Evolutionary conservation across 2,113 vertebrate species (phyloP), one percentile per base, ranked within the genome.

Genomic region (Osmerus mordax): DNA sequence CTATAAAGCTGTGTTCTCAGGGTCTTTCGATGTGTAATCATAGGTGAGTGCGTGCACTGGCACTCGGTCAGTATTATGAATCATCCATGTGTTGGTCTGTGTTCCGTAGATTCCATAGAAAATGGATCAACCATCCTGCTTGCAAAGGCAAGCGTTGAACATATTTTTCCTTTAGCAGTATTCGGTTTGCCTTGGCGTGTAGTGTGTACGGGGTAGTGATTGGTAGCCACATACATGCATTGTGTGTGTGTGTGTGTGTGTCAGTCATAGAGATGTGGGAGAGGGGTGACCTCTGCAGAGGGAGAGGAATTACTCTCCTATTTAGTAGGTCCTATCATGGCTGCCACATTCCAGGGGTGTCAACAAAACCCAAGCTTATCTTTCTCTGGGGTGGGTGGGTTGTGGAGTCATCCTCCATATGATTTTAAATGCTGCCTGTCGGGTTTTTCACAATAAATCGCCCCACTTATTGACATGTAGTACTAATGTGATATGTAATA

Each of bases 301-400:
- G 68, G 65, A 77, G 63, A 67, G 59, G 65, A 72, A 58, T 58
- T 77, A 70, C 67, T 63, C 58, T 59, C 51, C 64, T 75, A 53
- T 71, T 76, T 68, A 71, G 65, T 32, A 47, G 4, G 15, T 6
- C 21, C 68, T 66, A 63, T 70, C 71, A 73, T 78, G 62, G 67
- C 63, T 28, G 69, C 71, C 16, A 13, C 25, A 65, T 70, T 66
- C 55, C 21, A 61, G 11, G 25, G 65, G 18, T 15, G 36, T 23
- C 29, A 47, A 3, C 18, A 41, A 66, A 67, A 66, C 9, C 23
- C n/a, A 55, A 29, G 61, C 61, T 63, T 63, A 63, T 63, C 61
- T 4, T 2, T 6, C 25, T 63, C 61, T 6, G 28, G 61, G 61
- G 28, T 18, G 58, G 21, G 58, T 23, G 58, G 58, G 58, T 25